phyloP scores from a whole-genome alignment of 2,797 vertebrate species.

The Melanotaenia maccullochi region DNA sequence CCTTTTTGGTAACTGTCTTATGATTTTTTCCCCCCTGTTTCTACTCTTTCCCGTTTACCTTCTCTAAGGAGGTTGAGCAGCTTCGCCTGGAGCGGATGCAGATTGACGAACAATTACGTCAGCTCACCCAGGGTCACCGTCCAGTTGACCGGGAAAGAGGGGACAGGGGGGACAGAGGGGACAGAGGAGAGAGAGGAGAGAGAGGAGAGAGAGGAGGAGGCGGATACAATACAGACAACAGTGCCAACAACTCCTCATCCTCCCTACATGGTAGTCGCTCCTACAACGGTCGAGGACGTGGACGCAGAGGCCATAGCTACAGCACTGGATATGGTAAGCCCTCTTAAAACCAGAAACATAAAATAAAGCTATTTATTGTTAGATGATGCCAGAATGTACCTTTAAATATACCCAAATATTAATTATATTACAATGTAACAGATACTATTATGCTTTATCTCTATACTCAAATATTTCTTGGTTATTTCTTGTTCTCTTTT shows the following conservation, averaged over 20 bases:
- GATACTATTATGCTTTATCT: background rate
- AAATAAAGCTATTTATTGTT: background rate
- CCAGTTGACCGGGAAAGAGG: conserved; percentile 85
- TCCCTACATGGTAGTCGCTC: conserved; percentile 86
- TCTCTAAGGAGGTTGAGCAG: conserved; percentile 92
- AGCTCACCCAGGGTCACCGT: conserved; percentile 95
- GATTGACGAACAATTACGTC: conserved; percentile 96
- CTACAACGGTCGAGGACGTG: conserved; percentile 93
- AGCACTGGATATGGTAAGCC: conserved; percentile 91
- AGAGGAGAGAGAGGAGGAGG: conserved; percentile 72
- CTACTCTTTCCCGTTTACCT: conserved; percentile 1
- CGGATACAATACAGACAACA: conserved; percentile 86
- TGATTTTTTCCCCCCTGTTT: background rate
- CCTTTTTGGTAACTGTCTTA: background rate
- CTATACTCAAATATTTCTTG: background rate
- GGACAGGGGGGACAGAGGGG: conserved; percentile 68
- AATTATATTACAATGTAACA: background rate
- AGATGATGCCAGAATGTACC: background rate
- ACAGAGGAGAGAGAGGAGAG: conserved; percentile 64
- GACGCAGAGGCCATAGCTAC: conserved; percentile 92
- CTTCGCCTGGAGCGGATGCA: conserved; percentile 95
- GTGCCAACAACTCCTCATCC: conserved; percentile 77
- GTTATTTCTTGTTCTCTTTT: conserved; percentile 6
- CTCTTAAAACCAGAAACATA: background rate
- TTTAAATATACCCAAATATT: background rate